Evolutionary conservation across 2,797 vertebrate species (phyloP).

Genomic region (Siniperca undulata): DNA sequence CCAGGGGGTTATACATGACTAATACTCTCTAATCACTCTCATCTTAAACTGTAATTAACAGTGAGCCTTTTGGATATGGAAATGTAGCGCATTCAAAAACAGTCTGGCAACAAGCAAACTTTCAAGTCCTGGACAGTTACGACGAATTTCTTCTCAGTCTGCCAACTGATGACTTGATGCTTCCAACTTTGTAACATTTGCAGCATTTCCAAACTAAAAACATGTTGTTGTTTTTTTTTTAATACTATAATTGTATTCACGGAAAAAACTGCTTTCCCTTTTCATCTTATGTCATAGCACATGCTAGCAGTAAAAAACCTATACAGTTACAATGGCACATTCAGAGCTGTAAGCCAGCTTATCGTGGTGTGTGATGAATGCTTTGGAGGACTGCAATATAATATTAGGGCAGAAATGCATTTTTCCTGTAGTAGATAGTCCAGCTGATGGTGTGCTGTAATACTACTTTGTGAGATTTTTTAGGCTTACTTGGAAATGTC

Average conservation of each 20-base stretch:
- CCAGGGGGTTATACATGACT: neutral
- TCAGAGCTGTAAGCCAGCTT: neutral
- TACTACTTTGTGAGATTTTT: neutral
- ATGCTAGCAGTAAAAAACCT: neutral
- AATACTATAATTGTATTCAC: neutral
- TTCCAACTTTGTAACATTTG: neutral
- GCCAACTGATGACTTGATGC: neutral
- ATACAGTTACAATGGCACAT: neutral
- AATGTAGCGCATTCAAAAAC: neutral
- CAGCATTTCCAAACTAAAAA: neutral
- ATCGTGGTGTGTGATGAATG: neutral
- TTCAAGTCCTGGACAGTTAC: neutral
- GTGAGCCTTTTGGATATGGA: neutral
- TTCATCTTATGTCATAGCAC: neutral
- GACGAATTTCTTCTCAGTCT: neutral
- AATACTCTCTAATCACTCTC: neutral
- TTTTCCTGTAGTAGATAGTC: neutral
- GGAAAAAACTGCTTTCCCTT: neutral
- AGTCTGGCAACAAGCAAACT: neutral
- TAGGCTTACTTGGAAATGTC: slow-evolving; percentile 7
- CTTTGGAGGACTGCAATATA: neutral
- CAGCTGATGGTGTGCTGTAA: neutral
- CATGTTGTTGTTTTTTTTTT: neutral
- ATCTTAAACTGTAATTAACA: slow-evolving; percentile 7
- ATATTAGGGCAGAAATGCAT: neutral